Percentiles rank a stretch among this genome's conserved stretches.
These are phyloP conservation scores for Lasioglossum morio DNA, from an alignment of 2,888 invertebrate species.

Conservation along the genomic window DNA sequence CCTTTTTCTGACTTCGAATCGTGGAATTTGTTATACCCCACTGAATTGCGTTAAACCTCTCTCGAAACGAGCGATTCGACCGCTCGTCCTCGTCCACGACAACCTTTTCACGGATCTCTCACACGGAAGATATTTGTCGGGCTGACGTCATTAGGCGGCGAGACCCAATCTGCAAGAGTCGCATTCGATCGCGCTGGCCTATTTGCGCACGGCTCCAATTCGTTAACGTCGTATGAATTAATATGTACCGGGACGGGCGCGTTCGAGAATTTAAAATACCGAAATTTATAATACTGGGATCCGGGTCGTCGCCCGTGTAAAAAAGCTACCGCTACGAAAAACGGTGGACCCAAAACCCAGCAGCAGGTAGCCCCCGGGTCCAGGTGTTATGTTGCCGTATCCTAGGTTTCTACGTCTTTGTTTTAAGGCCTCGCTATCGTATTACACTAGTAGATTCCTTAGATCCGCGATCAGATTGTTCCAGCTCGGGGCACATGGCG, in stretches of 20 bases:
- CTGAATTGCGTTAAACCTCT: slow-evolving; percentile 60
- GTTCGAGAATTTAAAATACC: background rate
- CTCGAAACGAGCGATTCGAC: slow-evolving; percentile 30
- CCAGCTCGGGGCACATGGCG: slow-evolving; percentile 57
- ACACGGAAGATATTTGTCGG: slow-evolving; percentile 37
- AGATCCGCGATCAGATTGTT: slow-evolving; percentile 59
- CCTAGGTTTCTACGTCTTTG: slow-evolving; percentile 64
- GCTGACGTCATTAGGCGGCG: slow-evolving; percentile 28
- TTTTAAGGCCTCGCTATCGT: slow-evolving; percentile 60
- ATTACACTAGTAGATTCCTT: slow-evolving; percentile 63
- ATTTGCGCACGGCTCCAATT: slow-evolving; percentile 13
- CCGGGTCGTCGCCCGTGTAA: slow-evolving; percentile 20
- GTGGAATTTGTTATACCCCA: slow-evolving; percentile 63
- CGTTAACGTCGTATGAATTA: slow-evolving; percentile 32
- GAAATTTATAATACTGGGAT: background rate
- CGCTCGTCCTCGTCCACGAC: background rate
- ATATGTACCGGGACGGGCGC: background rate
- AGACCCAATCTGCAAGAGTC: slow-evolving; percentile 12
- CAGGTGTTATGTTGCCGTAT: slow-evolving; percentile 65
- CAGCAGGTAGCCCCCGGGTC: slow-evolving; percentile 60
- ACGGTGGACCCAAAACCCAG: slow-evolving; percentile 33
- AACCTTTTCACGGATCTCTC: slow-evolving; percentile 14
- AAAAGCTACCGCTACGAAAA: slow-evolving; percentile 18
- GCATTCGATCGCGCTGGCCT: background rate
- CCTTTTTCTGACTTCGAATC: slow-evolving; percentile 58